Evolutionary conservation across 2,113 vertebrate species (phyloP).

Genomic region (Macroglossus sobrinus): DNA sequence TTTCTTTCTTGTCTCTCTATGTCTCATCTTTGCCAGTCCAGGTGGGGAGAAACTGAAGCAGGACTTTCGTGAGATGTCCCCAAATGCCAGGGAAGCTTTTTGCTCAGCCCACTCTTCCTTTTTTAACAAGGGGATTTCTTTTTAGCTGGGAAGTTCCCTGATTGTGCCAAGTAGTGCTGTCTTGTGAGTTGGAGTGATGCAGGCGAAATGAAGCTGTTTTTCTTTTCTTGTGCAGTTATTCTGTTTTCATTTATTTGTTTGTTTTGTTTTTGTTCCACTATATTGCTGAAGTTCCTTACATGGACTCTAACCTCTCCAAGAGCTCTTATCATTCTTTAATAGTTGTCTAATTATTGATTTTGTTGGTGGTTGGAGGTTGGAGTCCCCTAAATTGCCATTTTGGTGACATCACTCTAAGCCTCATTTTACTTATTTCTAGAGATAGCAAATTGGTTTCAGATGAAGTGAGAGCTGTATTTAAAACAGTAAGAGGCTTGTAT

Average conservation of each 20-base stretch:
- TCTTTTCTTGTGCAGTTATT: background rate
- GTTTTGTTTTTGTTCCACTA: background rate
- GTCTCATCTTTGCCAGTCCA: background rate
- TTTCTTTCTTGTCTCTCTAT: background rate
- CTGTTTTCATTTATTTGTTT: background rate
- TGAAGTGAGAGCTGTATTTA: background rate
- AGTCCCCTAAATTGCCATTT: background rate
- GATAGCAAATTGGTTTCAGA: background rate
- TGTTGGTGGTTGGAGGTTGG: background rate
- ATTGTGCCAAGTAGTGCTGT: background rate
- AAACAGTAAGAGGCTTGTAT: background rate
- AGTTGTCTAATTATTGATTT: background rate
- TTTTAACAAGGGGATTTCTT: background rate
- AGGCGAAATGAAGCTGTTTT: background rate
- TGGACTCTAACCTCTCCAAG: background rate
- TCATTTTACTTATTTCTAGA: background rate
- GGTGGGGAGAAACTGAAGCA: background rate
- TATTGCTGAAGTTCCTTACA: background rate
- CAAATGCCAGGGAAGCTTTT: background rate
- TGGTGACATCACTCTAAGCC: background rate
- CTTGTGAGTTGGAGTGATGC: background rate
- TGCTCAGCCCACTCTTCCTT: background rate
- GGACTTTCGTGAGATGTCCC: background rate
- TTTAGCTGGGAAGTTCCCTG: background rate
- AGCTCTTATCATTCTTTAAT: background rate